These are phyloP conservation scores for Gymnoscelis rufifasciata DNA, from an alignment of 2,888 invertebrate species.

Conservation along the genomic window DNA sequence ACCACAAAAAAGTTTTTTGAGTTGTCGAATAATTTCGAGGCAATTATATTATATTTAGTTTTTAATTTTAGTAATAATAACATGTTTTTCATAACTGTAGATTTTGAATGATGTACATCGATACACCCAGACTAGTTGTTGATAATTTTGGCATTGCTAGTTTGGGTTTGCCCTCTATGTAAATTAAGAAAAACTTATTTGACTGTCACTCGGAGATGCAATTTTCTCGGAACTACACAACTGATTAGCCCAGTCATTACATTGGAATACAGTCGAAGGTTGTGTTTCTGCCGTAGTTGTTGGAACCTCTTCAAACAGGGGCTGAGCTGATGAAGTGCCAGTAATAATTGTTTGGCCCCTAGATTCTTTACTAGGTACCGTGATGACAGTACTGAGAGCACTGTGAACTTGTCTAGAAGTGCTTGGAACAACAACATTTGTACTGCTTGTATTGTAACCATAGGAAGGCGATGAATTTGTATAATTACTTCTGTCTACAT, in stretches of 20 bases:
- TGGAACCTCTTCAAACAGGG: no score
- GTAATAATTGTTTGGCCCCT: background rate
- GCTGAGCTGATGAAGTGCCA: background rate
- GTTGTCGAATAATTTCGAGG: background rate
- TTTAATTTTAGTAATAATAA: constrained; percentile 17
- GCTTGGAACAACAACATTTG: background rate
- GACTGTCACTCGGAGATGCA: background rate
- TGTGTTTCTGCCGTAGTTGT: background rate
- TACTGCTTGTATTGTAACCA: background rate
- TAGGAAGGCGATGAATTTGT: background rate
- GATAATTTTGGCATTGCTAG: background rate
- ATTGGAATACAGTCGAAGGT: background rate
- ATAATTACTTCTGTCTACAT: background rate
- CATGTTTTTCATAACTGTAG: background rate
- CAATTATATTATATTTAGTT: constrained; percentile 18
- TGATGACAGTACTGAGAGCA: background rate
- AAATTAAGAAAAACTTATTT: background rate
- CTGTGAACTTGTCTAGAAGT: background rate
- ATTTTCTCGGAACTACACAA: background rate
- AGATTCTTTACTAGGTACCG: background rate
- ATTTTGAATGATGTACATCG: background rate
- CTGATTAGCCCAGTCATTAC: background rate
- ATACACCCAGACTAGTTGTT: background rate
- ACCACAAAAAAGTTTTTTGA: background rate
- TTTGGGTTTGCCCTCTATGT: background rate